Evolutionary conservation across 2,797 vertebrate genomes (phyloP).

Genomic region (Pseudomugil gertrudae): DNA sequence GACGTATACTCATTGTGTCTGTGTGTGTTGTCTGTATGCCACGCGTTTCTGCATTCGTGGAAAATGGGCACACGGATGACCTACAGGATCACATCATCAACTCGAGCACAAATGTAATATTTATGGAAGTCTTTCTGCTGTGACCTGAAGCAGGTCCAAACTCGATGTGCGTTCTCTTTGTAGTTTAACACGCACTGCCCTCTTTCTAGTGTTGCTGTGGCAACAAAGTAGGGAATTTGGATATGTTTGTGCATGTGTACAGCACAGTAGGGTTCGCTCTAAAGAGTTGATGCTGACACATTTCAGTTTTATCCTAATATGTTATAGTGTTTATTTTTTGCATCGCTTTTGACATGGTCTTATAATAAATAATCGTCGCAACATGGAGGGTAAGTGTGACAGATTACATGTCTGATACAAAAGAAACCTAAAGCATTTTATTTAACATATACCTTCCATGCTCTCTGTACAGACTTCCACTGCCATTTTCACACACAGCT

Average conservation of each 20-base stretch:
- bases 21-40: background rate
- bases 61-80: background rate
- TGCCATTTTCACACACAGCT: conserved; percentile 50
- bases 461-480: conserved; percentile 29
- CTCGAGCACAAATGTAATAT: background rate
- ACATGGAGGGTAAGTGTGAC: too few relatives aligned
- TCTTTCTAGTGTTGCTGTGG: conserved; percentile 56
- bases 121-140: background rate
- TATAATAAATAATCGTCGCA: too few relatives aligned
- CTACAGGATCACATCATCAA: background rate
- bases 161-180: conserved; percentile 14
- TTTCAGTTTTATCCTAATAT: background rate
- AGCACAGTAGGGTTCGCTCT: conserved; percentile 17
- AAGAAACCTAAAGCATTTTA: too few relatives aligned
- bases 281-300: conserved; percentile 6
- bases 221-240: conserved; percentile 37
- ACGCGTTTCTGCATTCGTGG: background rate
- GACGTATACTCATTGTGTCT: too few relatives aligned
- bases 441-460: background rate
- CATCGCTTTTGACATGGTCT: too few relatives aligned
- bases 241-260: conserved; percentile 3
- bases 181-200: conserved; percentile 27
- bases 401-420: too few relatives aligned
- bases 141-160: conserved; percentile 19
- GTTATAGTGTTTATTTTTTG: too few relatives aligned